Evolutionary conservation across 2,797 vertebrate species (phyloP).

Genomic region (Alectoris magna): DNA sequence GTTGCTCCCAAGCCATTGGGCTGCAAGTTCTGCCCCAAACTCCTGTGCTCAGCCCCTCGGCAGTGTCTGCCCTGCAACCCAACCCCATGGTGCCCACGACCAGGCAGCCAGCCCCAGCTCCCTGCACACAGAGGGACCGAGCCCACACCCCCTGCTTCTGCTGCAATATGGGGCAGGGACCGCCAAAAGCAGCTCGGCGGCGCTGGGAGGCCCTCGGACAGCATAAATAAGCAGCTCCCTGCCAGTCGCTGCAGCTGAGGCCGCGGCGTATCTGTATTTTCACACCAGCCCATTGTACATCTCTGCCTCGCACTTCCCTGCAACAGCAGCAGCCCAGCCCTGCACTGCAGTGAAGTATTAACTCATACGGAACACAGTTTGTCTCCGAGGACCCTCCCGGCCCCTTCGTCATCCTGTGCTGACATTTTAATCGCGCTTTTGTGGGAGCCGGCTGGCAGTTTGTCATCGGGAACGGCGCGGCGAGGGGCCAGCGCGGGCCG

Average conservation of each 20-base stretch:
- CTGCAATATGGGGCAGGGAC: not conserved
- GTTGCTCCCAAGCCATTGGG: fast-evolving
- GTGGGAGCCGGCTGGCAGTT: constrained; percentile 88
- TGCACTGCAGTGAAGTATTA: constrained; percentile 85
- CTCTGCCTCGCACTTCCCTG: constrained; percentile 59
- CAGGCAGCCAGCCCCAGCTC: not conserved
- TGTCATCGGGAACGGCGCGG: constrained; percentile 86
- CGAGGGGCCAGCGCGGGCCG: constrained; percentile 83
- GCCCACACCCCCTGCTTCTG: not conserved
- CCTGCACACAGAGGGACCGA: not conserved
- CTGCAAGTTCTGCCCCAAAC: not conserved
- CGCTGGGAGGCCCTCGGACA: not conserved
- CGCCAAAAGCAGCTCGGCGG: not conserved
- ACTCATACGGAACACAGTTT: constrained; percentile 86
- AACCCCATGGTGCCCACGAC: not conserved
- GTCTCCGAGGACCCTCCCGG: constrained; percentile 85
- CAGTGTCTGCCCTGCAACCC: fast-evolving
- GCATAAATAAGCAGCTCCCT: not conserved
- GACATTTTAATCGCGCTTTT: constrained; percentile 92
- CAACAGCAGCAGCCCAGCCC: constrained; percentile 74
- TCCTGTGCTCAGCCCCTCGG: fast-evolving
- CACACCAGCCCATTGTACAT: constrained; percentile 53
- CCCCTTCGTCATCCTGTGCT: constrained; percentile 87
- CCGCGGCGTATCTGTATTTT: not conserved
- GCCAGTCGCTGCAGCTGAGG: not conserved